Conservation (phyloP, 2,797 vertebrate genomes). For the Crypturellus tataupa region DNA sequence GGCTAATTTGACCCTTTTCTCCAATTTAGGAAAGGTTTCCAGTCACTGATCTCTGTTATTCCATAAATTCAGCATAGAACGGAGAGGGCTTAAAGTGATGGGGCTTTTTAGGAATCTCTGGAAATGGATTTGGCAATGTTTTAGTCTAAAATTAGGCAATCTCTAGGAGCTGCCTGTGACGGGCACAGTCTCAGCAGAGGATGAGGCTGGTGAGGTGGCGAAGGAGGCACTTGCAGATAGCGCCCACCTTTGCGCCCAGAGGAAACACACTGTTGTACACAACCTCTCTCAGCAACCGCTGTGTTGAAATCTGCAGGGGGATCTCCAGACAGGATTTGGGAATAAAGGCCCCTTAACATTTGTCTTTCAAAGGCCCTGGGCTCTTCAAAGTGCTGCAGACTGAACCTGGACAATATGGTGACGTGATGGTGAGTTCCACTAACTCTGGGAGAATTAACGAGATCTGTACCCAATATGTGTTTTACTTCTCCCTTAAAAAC, state of each 20-base stretch:
- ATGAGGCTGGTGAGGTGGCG: background rate
- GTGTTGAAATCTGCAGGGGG: background rate
- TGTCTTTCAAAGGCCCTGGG: background rate
- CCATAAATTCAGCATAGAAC: background rate
- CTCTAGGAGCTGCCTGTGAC: background rate
- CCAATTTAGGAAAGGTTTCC: background rate
- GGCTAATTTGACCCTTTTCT: background rate
- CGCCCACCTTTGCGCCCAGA: background rate
- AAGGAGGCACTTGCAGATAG: background rate
- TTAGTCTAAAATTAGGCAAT: background rate
- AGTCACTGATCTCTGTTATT: background rate
- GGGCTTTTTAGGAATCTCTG: background rate
- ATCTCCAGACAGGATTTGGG: background rate
- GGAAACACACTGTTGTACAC: background rate
- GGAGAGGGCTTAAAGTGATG: background rate
- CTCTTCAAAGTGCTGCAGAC: background rate
- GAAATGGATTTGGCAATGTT: background rate
- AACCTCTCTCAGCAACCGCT: background rate
- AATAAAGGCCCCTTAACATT: background rate
- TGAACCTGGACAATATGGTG: background rate
- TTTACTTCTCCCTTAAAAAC: background rate
- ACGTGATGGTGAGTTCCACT: background rate
- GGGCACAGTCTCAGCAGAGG: background rate
- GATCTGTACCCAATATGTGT: background rate
- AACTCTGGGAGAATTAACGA: background rate